Conservation (phyloP, 2,113 vertebrate genomes). For the Cygnus buccinator region DNA sequence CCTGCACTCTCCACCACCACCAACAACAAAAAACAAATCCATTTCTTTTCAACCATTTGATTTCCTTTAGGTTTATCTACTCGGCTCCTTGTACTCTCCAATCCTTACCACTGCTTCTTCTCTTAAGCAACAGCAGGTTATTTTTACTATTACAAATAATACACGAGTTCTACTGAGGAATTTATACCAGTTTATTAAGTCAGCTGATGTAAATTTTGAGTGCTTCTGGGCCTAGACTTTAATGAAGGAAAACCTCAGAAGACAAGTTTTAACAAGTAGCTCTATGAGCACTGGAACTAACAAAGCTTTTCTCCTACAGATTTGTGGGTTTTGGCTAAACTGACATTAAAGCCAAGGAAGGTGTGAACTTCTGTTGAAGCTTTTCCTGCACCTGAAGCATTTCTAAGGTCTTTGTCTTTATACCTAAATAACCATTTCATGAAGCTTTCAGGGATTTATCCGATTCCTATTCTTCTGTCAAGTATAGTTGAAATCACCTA, state of each 20-base stretch:
- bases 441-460: neutral
- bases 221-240: neutral
- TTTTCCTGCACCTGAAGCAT: neutral
- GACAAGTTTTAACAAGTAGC: neutral
- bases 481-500: neutral
- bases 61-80: neutral
- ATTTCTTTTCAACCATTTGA: neutral
- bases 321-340: neutral
- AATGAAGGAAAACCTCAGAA: constrained; percentile 4
- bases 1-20: neutral
- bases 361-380: neutral
- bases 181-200: neutral
- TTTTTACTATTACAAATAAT: neutral
- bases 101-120: neutral
- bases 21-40: neutral
- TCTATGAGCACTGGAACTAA: neutral
- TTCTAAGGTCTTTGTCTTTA: neutral
- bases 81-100: accelerated
- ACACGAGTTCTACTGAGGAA: neutral
- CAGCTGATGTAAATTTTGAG: neutral
- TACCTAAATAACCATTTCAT: neutral
- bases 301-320: neutral
- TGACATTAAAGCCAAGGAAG: neutral
- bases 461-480: neutral
- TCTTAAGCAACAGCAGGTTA: neutral